Evolutionary conservation across 2,888 invertebrate genomes (phyloP).

Genomic region (Corbicula japonica): DNA sequence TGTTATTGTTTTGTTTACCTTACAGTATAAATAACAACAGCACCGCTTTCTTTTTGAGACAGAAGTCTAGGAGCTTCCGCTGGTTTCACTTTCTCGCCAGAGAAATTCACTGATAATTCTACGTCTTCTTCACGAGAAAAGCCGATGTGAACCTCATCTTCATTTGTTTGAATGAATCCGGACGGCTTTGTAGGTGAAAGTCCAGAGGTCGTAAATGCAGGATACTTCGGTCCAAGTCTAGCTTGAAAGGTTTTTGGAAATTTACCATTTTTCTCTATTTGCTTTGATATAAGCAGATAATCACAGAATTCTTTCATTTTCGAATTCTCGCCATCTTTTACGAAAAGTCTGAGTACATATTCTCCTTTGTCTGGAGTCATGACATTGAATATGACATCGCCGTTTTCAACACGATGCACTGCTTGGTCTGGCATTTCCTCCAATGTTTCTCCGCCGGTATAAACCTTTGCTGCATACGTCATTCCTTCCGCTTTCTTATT

Average conservation of each 20-base stretch:
- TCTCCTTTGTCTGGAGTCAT: constrained; percentile 67
- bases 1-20: too few relatives aligned
- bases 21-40: constrained; percentile 60
- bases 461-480: constrained; percentile 63
- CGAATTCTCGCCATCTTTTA: constrained; percentile 48
- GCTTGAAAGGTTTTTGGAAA: constrained; percentile 69
- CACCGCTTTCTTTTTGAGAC: constrained; percentile 56
- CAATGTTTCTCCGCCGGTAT: constrained; percentile 62
- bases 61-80: constrained; percentile 67
- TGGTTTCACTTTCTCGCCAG: constrained; percentile 65
- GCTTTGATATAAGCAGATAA: constrained; percentile 70
- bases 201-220: constrained; percentile 58
- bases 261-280: constrained; percentile 64
- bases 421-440: constrained; percentile 67
- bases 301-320: constrained; percentile 66
- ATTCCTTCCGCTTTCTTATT: constrained; percentile 58
- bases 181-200: constrained; percentile 60
- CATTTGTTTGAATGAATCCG: constrained; percentile 66
- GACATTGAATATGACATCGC: constrained; percentile 71
- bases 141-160: constrained; percentile 66
- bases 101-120: constrained; percentile 70
- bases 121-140: constrained; percentile 65
- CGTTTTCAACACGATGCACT: constrained; percentile 70
- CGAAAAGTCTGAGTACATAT: constrained; percentile 68
- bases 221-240: constrained; percentile 64